Evolutionary conservation across 2,797 vertebrate genomes (phyloP), one percentile per base, ranked within the genome.

Genomic region (Oceanodroma leucorhoa): DNA sequence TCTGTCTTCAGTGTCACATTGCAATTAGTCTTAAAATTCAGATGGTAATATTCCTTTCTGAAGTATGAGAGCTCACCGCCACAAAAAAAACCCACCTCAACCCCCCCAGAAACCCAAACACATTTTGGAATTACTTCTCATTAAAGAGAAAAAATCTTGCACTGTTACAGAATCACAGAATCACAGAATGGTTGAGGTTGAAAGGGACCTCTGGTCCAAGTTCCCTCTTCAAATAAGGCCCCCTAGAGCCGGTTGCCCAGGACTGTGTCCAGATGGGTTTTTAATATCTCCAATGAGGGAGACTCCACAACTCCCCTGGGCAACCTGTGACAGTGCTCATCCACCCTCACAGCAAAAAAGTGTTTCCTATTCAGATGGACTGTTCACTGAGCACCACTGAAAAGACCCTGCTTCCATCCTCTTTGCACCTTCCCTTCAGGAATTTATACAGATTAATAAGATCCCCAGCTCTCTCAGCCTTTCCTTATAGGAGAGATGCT

Each of bases 1-100:
- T 62, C 10, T 20, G 27, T 46, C 5, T 38, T 93, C 22, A 50
- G 1, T 1, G 1, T 41, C 5, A 0, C 6, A 14, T 13, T 69
- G 7, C 21, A 69, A 40, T 53, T 14, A 58, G 4, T 36, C 34
- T 84, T 87, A 62, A 89, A 66, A 50, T 48, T 43, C 16, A 36
- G 10, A 22, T 21, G 5, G 6, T 38, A 41, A 20, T 32, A 8
- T 36, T 61, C 5, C 34, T 83, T 65, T 32, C 24, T 53, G 9
- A 67, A 79, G 22, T 72, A 70, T 12, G 15, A 24, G 17, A 79
- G 13, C 7, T 45, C 9, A 36, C 3, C 14, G 18, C 7, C 11
- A 11, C 4, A 3, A 29, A 27, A 66, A 60, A 18, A 14, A 5
- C 2, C 3, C 1, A 4, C 4, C 15, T 53, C n/a, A 61, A 40